Base-by-base conservation (phyloP, 2,797 vertebrate genomes). In the Myioborus melanocephalus region DNA sequence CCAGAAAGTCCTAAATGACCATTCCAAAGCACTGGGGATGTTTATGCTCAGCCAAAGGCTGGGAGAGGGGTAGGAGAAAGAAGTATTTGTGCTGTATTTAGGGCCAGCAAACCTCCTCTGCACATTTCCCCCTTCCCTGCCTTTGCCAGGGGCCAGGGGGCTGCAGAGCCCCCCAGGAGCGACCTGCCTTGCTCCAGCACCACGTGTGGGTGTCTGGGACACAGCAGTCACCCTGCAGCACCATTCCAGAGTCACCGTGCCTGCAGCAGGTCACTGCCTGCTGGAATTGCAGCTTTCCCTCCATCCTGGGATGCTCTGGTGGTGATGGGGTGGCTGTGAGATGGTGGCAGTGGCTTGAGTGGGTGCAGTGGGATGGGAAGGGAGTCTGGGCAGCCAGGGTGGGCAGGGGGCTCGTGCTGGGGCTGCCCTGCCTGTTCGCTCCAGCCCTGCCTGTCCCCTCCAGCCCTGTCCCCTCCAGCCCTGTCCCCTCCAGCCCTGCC, bases 391-490 rank as follows among this genome's bases (percentile, higher is more conserved):
- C 26, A 43, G 37, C 44, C 44, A 21, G 47, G 37, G 21, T 32
- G 9, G 12, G 19, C 2, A 1, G 12, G 41, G 34, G 27, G 14
- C 53, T 56, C 0, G 0, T 5, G 16, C 28, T 20, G 81, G 46
- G 34, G 16, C 37, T 43, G 47, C 46, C 32, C 26, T 60, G 12
- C 32, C 28, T 69, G 65, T 5, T 11, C 19, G 9, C 27, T 11
- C 0, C 69, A 32, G 37, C 46, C 37, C 64, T 46, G 32, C n/a
- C 49, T 52, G 43, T 9, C 4, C 20, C 28, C 21, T 50, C 35
- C 49, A 52, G 44, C 53, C 30, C 30, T 57, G 44, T 43, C 14
- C 47, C 14, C 27, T 28, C 49, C 49, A 30, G 12, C n/a, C 64
- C 49, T 47, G 24, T 14, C 10, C 46, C 18, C 24, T 12, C 0